phyloP scores from a whole-genome alignment of 2,797 vertebrate species.

The Chrysocyon brachyurus region DNA sequence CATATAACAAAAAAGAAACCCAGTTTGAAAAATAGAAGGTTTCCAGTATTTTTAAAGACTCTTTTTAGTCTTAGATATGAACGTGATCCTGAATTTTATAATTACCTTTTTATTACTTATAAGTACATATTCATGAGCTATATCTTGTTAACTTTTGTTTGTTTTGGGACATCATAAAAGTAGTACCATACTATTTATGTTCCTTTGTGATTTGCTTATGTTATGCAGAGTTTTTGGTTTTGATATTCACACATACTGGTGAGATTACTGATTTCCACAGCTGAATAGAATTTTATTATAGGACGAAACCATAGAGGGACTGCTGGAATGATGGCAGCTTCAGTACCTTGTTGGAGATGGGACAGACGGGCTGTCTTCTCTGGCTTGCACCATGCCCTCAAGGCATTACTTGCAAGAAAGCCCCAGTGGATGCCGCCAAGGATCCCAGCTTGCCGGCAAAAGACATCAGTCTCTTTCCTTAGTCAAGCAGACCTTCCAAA shows the following conservation, averaged over 20 bases:
- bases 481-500: slow-evolving; percentile 94
- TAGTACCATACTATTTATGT: not conserved
- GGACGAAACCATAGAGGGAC: not conserved
- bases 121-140: not conserved
- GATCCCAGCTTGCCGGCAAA: slow-evolving; percentile 91
- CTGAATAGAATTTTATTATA: not conserved
- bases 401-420: not conserved
- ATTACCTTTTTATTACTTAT: not conserved
- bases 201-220: not conserved
- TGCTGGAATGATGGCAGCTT: not conserved
- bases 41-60: not conserved
- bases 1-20: not conserved
- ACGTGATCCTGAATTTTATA: not conserved
- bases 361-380: not conserved
- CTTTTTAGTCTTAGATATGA: not conserved
- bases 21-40: not conserved
- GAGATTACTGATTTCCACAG: not conserved
- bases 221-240: not conserved
- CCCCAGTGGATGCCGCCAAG: not conserved
- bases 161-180: not conserved
- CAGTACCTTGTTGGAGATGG: not conserved
- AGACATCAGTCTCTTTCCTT: slow-evolving; percentile 94
- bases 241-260: not conserved
- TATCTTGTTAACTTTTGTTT: slow-evolving; percentile 3
- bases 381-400: not conserved